These are phyloP conservation scores for Plecotus auritus DNA, from an alignment of 2,113 vertebrate genomes.

Conservation along the genomic window DNA sequence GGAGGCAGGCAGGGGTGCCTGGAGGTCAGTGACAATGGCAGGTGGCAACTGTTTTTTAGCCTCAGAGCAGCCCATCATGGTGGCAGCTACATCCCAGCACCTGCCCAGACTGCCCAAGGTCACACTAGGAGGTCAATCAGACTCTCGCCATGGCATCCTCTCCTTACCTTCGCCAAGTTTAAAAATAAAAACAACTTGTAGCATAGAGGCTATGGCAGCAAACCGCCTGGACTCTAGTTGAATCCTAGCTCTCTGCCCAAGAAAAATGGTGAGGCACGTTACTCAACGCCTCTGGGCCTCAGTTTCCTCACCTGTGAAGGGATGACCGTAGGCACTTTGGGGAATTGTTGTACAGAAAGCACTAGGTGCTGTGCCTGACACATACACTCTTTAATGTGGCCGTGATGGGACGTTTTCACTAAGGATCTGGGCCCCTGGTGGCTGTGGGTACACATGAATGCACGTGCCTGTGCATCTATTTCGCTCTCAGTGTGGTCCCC, in stretches of 20 bases:
- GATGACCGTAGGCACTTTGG: fast-evolving
- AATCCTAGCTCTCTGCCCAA: not conserved
- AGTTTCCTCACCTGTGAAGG: not conserved
- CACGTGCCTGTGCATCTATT: fast-evolving
- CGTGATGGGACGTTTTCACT: not conserved
- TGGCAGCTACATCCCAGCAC: not conserved
- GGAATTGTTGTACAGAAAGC: not conserved
- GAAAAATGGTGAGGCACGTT: fast-evolving
- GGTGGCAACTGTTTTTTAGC: not conserved
- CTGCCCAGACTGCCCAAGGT: not conserved
- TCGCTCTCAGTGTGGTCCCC: not conserved
- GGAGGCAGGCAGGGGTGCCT: not conserved
- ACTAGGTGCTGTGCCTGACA: no score
- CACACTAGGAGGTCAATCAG: not conserved
- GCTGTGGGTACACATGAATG: not conserved
- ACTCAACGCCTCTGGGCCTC: not conserved
- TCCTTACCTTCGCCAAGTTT: not conserved
- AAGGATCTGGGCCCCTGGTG: not conserved
- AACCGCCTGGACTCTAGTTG: not conserved
- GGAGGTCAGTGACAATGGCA: not conserved
- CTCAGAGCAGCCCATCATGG: fast-evolving
- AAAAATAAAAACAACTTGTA: not conserved
- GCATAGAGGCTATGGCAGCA: fast-evolving
- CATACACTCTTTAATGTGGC: no score
- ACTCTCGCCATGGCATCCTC: not conserved